Percentiles rank a stretch among this genome's conserved stretches.
phyloP scores from a whole-genome alignment of 1,140 invertebrate species.

The Oscheius sp. region DNA sequence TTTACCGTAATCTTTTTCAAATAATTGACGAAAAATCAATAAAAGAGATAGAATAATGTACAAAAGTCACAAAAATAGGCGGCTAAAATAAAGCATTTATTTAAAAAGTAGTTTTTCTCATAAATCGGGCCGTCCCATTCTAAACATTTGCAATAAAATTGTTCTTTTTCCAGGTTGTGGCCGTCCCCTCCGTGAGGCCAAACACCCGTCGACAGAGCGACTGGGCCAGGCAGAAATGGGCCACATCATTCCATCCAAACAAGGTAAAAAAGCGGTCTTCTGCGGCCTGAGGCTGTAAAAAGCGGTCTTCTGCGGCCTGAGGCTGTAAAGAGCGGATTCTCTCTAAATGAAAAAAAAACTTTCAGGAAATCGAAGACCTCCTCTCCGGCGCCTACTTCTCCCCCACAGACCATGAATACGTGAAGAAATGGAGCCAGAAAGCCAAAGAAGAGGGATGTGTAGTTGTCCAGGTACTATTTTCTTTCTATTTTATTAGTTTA shows the following conservation, averaged over 20 bases:
- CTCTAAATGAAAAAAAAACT: neutral
- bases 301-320: too few species aligned
- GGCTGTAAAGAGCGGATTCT: too few species aligned
- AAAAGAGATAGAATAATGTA: too few species aligned
- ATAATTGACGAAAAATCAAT: too few species aligned
- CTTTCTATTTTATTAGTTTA: neutral
- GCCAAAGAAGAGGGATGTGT: neutral
- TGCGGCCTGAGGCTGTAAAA: too few species aligned
- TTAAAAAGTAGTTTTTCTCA: too few species aligned
- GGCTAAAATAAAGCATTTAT: too few species aligned
- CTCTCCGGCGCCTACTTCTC: neutral
- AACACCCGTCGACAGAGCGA: neutral
- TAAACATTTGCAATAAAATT: too few species aligned
- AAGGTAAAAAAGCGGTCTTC: neutral
- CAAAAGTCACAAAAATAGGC: too few species aligned
- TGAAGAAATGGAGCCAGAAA: neutral
- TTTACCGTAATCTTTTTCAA: too few species aligned
- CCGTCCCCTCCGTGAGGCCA: neutral
- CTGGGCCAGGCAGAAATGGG: constrained; percentile 7
- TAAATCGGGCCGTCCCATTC: too few species aligned
- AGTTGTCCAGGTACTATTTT: neutral
- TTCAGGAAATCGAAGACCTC: constrained; percentile 4
- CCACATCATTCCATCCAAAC: constrained; percentile 8
- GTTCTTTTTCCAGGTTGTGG: neutral
- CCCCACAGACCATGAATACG: neutral